phyloP scores from a whole-genome alignment of 2,797 vertebrate species.

The Xiphophorus birchmanni region DNA sequence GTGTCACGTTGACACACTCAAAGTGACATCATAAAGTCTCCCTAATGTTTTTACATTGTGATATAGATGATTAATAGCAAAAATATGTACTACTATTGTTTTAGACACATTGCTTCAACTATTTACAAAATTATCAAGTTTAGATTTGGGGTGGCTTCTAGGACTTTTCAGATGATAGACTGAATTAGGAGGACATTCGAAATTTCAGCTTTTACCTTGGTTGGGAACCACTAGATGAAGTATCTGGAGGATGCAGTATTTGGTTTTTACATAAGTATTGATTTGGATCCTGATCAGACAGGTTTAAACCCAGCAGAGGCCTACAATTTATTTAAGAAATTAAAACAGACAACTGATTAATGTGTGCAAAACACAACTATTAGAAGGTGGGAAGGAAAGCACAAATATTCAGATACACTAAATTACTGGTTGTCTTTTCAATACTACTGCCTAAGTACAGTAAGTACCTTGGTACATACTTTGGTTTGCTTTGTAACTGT shows the following conservation, averaged over 20 bases:
- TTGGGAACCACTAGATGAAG: neutral
- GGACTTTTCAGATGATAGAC: neutral
- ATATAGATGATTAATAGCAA: neutral
- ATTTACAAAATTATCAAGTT: neutral
- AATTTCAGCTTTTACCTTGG: neutral
- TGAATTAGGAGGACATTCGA: neutral
- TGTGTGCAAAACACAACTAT: neutral
- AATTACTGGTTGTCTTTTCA: neutral
- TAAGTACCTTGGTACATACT: neutral
- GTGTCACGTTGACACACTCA: neutral
- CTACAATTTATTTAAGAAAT: neutral
- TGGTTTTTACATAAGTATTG: neutral
- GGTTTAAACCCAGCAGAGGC: neutral
- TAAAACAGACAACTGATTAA: neutral
- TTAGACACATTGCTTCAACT: neutral
- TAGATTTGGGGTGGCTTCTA: neutral
- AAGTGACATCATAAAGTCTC: neutral
- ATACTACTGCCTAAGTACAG: neutral
- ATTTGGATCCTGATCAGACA: neutral
- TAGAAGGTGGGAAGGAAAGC: neutral
- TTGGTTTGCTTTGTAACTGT: conserved; percentile 1
- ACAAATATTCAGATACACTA: neutral
- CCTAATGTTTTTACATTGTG: neutral
- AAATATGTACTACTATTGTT: neutral
- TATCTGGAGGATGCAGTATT: neutral